A percentile compares a stretch with the other conserved stretches of the same genome.
These are phyloP conservation scores for Spodoptera picta DNA, from an alignment of 2,888 invertebrate species.

Conservation along the genomic window DNA sequence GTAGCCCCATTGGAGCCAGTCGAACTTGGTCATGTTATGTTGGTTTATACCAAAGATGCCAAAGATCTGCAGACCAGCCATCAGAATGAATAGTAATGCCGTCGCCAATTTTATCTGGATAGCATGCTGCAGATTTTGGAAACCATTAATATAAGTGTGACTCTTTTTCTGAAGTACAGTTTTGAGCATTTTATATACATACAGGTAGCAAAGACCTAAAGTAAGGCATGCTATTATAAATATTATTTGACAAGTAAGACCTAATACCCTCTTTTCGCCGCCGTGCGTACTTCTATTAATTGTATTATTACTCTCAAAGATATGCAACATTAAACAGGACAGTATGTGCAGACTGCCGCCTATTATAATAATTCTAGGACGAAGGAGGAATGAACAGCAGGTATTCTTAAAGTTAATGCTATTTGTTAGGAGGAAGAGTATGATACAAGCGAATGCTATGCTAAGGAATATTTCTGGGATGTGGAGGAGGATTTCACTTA, in stretches of 20 bases:
- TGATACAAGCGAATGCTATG: constrained; percentile 96
- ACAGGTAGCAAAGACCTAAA: constrained; percentile 95
- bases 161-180: constrained; percentile 92
- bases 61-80: constrained; percentile 95
- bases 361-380: constrained; percentile 93
- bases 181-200: constrained; percentile 93
- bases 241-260: constrained; percentile 94
- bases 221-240: constrained; percentile 95
- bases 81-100: constrained; percentile 94
- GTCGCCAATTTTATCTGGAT: constrained; percentile 96
- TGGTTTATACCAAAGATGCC: constrained; percentile 89
- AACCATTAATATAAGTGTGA: constrained; percentile 93
- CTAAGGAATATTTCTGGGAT: constrained; percentile 96
- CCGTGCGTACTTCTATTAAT: constrained; percentile 81
- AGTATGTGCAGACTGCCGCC: constrained; percentile 94
- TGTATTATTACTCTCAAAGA: constrained; percentile 90
- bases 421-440: constrained; percentile 94
- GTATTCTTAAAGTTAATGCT: constrained; percentile 93
- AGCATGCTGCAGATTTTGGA: constrained; percentile 94
- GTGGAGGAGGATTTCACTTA: constrained; percentile 95
- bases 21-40: constrained; percentile 90
- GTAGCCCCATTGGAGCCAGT: constrained; percentile 98
- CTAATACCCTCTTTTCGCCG: constrained; percentile 90
- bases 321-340: constrained; percentile 94
- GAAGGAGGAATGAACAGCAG: constrained; percentile 91